Base-by-base conservation (phyloP, 2,797 vertebrate genomes). In the Taenioides sp. region DNA sequence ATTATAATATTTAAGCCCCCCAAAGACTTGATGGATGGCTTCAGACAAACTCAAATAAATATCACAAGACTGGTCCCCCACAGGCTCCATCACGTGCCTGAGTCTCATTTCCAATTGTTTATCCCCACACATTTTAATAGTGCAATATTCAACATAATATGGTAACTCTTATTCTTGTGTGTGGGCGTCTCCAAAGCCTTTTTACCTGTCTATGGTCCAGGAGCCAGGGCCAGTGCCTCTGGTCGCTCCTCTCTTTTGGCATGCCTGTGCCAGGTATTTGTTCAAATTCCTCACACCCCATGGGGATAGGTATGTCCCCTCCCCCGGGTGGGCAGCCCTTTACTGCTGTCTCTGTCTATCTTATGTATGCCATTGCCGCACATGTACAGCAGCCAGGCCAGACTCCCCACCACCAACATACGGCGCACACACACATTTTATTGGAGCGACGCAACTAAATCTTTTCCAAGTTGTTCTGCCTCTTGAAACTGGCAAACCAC, bases 201-300 rank as follows among this genome's bases (percentile, higher is more conserved):
- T n/a, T 10, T 82, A 90, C 84, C 86, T 85, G 85, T 81, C 72
- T 27, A 55, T 52, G 73, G 52, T 69, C 69, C 80, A 40, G 73
- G 72, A 74, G 72, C 23, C 43, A 25, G 70, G 72, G 58, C 76
- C 77, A 75, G 78, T 75, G 69, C 65, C 79, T 75, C 58, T 9
- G 65, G 22, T 27, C 50, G 80, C 81, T 55, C 78, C 61, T 80
- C 88, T 87, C 87, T 91, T 94, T 94, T 94, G 92, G 91, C 94
- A 92, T 91, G 87, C 87, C 84, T 75, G 87, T 94, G 93, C 88
- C 94, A 94, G 93, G 94, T 95, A 94, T 95, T 94, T 95, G 92
- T 94, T 89, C 86, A 94, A 93, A 95, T 95, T 95, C 94, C 93
- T 93, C 93, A 93, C 93, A 91, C 93, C 94, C 93, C 84, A 84